Evolutionary conservation across 2,113 vertebrate genomes (phyloP).

Genomic region (Myotis davidii): DNA sequence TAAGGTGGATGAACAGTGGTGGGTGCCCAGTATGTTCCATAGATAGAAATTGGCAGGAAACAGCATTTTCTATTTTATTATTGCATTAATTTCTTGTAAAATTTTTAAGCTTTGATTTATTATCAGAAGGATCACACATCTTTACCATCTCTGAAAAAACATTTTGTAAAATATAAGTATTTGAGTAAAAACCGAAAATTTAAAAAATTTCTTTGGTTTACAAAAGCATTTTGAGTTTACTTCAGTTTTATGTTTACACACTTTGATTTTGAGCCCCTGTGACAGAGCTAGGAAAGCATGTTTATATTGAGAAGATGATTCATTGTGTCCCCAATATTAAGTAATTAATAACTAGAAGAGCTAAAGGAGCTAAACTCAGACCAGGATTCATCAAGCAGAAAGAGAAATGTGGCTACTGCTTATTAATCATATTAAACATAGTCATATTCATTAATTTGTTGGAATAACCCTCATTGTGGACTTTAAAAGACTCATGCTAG

Average conservation of each 20-base stretch:
- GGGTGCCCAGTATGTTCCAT: neutral
- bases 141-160: neutral
- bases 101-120: neutral
- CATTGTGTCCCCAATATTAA: neutral
- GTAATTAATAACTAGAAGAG: neutral
- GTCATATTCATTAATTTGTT: neutral
- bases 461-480: neutral
- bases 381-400: neutral
- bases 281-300: neutral
- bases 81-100: neutral
- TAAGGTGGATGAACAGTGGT: neutral
- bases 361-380: neutral
- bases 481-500: neutral
- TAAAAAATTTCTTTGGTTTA: neutral
- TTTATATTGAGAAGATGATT: neutral
- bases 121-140: neutral
- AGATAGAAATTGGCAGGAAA: neutral
- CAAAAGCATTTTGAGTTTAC: neutral
- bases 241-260: neutral
- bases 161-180: neutral
- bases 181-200: neutral
- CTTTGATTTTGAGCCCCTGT: neutral
- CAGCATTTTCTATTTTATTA: neutral
- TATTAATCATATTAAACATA: neutral
- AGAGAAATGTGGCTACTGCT: neutral